These are phyloP conservation scores for Micrasema minimum DNA, from an alignment of 1,140 invertebrate species.

Conservation along the genomic window DNA sequence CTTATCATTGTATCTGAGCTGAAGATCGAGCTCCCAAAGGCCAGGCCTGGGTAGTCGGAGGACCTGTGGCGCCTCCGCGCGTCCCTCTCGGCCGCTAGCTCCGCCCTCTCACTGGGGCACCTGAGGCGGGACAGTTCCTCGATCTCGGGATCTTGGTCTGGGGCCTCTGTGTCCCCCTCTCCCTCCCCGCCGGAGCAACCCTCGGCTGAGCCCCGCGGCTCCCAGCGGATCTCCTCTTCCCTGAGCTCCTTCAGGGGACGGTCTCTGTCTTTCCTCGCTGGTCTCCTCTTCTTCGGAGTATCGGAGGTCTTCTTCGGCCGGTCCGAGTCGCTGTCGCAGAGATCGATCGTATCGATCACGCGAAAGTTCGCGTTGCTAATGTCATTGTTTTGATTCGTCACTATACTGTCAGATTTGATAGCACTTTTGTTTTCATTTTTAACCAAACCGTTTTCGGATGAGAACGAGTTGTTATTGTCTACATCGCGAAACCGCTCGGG, in stretches of 20 bases:
- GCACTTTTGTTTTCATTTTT: conserved; percentile 32
- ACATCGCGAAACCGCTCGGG: conserved; percentile 10
- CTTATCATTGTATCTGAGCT: conserved; percentile 98
- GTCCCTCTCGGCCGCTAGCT: conserved; percentile 86
- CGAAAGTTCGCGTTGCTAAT: conserved; percentile 52
- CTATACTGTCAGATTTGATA: conserved; percentile 28
- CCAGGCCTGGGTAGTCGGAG: conserved; percentile 91
- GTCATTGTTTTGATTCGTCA: conserved; percentile 61
- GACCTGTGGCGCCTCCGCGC: conserved; percentile 79
- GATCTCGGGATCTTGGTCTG: conserved; percentile 77
- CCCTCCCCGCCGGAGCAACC: conserved; percentile 62
- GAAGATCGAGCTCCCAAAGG: conserved; percentile 91
- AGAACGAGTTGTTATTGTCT: conserved; percentile 41
- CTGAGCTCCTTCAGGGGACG: conserved; percentile 29
- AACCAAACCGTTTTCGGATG: conserved; percentile 24
- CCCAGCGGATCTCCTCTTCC: conserved; percentile 44
- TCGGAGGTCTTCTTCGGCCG: conserved; percentile 34
- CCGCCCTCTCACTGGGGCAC: conserved; percentile 87
- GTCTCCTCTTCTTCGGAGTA: conserved; percentile 35
- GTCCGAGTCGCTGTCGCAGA: conserved; percentile 51
- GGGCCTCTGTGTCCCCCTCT: conserved; percentile 63
- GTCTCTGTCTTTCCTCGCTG: conserved; percentile 46
- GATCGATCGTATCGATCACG: conserved; percentile 52
- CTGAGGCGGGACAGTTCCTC: conserved; percentile 82
- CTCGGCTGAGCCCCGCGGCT: conserved; percentile 49